These are phyloP conservation scores for Catharus minimus DNA, from an alignment of 2,113 vertebrate genomes.

Conservation along the genomic window DNA sequence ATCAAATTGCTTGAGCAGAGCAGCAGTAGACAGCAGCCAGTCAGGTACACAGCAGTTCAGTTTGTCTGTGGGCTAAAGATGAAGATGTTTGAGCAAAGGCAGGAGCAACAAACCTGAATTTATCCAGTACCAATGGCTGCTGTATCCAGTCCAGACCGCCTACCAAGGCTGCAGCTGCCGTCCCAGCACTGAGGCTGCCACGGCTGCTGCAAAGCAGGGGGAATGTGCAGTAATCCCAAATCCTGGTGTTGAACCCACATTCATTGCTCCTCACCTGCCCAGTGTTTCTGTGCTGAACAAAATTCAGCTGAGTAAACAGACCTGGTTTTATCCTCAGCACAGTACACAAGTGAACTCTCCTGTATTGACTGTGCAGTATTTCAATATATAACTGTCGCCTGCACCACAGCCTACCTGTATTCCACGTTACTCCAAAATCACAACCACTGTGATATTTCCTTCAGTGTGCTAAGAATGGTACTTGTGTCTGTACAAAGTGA, in stretches of 20 bases:
- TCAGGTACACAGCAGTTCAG: accelerated
- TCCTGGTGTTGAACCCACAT: neutral
- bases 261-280: neutral
- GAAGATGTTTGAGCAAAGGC: neutral
- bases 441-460: neutral
- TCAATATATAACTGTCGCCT: neutral
- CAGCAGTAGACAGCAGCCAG: neutral
- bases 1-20: neutral
- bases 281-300: neutral
- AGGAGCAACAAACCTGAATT: neutral
- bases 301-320: neutral
- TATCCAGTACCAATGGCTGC: neutral
- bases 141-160: accelerated
- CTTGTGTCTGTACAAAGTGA: neutral
- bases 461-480: neutral
- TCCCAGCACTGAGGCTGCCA: neutral
- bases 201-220: neutral
- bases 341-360: neutral
- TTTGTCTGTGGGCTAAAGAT: neutral
- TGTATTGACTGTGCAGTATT: neutral
- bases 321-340: neutral
- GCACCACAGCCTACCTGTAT: neutral
- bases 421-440: neutral
- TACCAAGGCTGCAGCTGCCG: accelerated
- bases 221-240: neutral